Evolutionary conservation across 2,113 vertebrate species (phyloP).

Genomic region (Epinephelus fuscoguttatus): DNA sequence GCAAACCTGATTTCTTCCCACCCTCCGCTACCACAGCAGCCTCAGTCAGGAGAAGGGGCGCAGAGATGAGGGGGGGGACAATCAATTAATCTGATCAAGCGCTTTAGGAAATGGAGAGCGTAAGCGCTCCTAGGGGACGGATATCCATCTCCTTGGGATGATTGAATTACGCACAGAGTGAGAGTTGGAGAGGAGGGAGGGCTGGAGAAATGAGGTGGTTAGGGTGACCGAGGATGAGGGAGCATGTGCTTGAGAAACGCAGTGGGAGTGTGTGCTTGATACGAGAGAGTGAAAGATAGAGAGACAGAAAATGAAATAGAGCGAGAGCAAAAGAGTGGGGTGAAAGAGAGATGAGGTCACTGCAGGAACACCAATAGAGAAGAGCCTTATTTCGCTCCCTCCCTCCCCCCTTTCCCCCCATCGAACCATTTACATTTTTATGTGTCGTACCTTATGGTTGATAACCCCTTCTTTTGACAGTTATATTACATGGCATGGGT

Average conservation of each 20-base stretch:
- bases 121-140: constrained; percentile 86
- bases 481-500: constrained; percentile 43
- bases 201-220: constrained; percentile 73
- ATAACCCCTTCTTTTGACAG: constrained; percentile 62
- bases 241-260: constrained; percentile 62
- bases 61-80: constrained; percentile 49
- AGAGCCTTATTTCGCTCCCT: constrained; percentile 17
- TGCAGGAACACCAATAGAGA: constrained; percentile 46
- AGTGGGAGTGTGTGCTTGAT: constrained; percentile 58
- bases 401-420: not conserved
- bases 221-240: constrained; percentile 73
- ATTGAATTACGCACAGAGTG: constrained; percentile 86
- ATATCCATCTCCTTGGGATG: constrained; percentile 87
- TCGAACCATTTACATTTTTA: constrained; percentile 64
- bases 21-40: constrained; percentile 50
- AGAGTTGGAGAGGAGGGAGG: constrained; percentile 72
- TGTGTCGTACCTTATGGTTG: constrained; percentile 55
- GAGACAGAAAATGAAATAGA: constrained; percentile 53
- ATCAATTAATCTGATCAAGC: constrained; percentile 91
- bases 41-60: constrained; percentile 51
- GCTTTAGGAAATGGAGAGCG: constrained; percentile 88
- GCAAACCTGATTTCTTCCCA: constrained; percentile 81
- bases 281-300: constrained; percentile 54
- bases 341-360: constrained; percentile 67
- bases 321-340: constrained; percentile 43